A percentile compares a stretch with the other conserved stretches of the same genome.
Evolutionary conservation across 2,797 vertebrate species (phyloP).

Genomic region (Agapornis canus): DNA sequence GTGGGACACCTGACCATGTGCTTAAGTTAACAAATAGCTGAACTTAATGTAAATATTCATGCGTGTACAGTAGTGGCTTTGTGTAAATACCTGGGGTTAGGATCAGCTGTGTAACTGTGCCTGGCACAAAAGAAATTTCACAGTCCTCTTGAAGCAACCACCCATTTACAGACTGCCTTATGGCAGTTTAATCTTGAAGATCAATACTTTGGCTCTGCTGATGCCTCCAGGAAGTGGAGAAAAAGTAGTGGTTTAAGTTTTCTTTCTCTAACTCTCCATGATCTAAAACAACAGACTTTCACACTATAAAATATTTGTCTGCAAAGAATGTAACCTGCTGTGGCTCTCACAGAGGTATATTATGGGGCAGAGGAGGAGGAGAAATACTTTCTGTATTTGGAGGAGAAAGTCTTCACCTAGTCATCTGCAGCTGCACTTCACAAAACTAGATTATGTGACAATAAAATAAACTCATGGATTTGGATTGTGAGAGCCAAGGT

Average conservation of each 20-base stretch:
- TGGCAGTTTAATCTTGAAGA: accelerated
- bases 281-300: neutral
- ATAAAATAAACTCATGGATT: neutral
- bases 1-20: accelerated
- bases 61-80: neutral
- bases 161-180: neutral
- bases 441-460: neutral
- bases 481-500: neutral
- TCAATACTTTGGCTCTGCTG: neutral
- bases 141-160: neutral
- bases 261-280: neutral
- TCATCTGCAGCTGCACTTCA: neutral
- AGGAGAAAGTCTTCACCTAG: neutral
- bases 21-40: neutral
- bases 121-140: neutral
- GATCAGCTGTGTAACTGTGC: neutral
- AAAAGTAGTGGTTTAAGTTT: neutral
- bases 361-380: neutral
- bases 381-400: neutral
- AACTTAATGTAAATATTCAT: neutral
- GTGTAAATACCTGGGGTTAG: neutral
- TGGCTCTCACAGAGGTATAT: neutral
- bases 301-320: neutral
- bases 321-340: neutral
- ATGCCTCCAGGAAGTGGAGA: neutral